phyloP scores from a whole-genome alignment of 2,888 invertebrate genomes.

The Phragmatobia fuliginosa region DNA sequence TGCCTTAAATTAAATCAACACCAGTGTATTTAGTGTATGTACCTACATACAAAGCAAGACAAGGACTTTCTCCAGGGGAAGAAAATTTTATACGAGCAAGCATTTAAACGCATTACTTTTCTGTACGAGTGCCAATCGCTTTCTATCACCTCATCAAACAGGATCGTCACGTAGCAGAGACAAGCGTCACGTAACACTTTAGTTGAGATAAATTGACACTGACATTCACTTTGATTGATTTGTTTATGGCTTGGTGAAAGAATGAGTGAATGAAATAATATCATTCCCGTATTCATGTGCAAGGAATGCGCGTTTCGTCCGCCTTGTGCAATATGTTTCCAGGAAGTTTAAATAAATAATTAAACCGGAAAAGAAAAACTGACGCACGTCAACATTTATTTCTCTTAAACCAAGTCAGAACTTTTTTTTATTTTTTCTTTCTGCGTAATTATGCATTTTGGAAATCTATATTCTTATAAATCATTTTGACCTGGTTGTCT shows the following conservation, averaged over 20 bases:
- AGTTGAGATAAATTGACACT: conserved; percentile 22
- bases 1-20: not conserved
- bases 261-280: not conserved
- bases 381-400: too few relatives aligned
- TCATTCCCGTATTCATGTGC: not conserved
- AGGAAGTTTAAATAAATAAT: too few relatives aligned
- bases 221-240: conserved; percentile 1
- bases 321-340: too few relatives aligned
- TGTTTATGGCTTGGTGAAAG: not conserved
- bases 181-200: conserved; percentile 34
- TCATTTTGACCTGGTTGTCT: too few relatives aligned
- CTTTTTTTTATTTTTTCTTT: too few relatives aligned
- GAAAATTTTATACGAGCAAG: conserved; percentile 39
- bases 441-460: too few relatives aligned
- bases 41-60: conserved; percentile 28
- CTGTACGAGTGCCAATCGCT: conserved; percentile 47
- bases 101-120: conserved; percentile 48
- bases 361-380: too few relatives aligned
- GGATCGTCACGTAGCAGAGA: conserved; percentile 40
- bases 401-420: too few relatives aligned
- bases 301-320: too few relatives aligned
- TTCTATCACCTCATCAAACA: conserved; percentile 50
- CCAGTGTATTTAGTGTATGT: conserved; percentile 24
- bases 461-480: too few relatives aligned
- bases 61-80: conserved; percentile 48